A percentile compares a stretch with the other conserved stretches of the same genome.
phyloP scores from a whole-genome alignment of 2,888 invertebrate genomes.

The Lapara coniferarum region DNA sequence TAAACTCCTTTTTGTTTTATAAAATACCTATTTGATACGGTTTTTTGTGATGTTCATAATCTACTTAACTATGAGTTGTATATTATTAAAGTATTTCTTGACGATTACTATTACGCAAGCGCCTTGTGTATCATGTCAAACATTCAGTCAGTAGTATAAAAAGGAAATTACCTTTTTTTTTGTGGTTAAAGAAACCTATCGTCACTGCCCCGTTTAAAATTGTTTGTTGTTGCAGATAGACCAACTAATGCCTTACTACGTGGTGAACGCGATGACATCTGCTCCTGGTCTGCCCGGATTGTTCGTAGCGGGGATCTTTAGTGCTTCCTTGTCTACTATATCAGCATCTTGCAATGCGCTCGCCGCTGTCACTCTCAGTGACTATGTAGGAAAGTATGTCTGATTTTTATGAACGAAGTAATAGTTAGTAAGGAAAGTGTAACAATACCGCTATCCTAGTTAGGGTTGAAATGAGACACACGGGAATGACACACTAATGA shows the following conservation, averaged over 20 bases:
- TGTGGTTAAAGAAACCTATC: no score
- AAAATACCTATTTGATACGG: background rate
- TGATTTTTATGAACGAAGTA: background rate
- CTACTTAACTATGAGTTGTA: no score
- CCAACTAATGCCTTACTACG: constrained; percentile 91
- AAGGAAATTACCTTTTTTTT: no score
- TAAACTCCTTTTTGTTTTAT: constrained; percentile 43
- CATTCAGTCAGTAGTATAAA: no score
- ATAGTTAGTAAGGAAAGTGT: background rate
- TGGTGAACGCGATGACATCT: constrained; percentile 87
- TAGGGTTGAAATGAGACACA: no score
- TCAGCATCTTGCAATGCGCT: constrained; percentile 96
- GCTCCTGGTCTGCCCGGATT: constrained; percentile 92
- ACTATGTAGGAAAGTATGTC: constrained; percentile 86
- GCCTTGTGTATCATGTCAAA: no score
- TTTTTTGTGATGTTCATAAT: no score
- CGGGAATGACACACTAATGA: no score
- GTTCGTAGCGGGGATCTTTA: constrained; percentile 95
- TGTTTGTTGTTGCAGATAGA: constrained; percentile 75
- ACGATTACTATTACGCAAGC: no score
- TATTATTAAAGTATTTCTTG: no score
- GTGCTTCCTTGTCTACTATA: constrained; percentile 95
- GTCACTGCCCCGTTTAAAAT: no score
- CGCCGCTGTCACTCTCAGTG: constrained; percentile 94
- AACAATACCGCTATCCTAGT: no score